These are phyloP conservation scores for Trissonchulus sp. DNA, from an alignment of 2,888 invertebrate species.

Conservation along the genomic window DNA sequence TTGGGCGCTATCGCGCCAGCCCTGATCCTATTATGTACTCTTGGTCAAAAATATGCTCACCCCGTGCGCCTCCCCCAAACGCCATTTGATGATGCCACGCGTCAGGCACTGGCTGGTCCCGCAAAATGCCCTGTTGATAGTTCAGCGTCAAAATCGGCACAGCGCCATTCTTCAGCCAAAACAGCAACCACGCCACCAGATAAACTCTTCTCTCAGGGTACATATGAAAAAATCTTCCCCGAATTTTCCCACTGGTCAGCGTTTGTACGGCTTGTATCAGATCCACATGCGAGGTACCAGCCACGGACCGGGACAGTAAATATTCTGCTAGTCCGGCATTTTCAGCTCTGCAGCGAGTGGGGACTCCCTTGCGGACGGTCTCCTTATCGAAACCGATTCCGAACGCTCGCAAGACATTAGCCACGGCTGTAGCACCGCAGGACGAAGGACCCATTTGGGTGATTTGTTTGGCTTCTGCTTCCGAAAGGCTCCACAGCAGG, in stretches of 20 bases:
- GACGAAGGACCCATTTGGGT: constrained; percentile 71
- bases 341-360: constrained; percentile 62
- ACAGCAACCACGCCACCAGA: constrained; percentile 67
- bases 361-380: constrained; percentile 61
- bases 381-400: constrained; percentile 53
- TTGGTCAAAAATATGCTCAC: no score
- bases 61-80: constrained; percentile 65
- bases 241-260: constrained; percentile 64
- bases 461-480: constrained; percentile 67
- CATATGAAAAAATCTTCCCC: constrained; percentile 68
- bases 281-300: constrained; percentile 66
- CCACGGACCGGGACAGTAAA: constrained; percentile 65
- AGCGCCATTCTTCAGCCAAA: constrained; percentile 71
- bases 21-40: no score
- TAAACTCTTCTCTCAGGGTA: constrained; percentile 66
- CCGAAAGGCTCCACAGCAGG: constrained; percentile 66
- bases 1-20: no score
- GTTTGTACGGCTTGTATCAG: constrained; percentile 64
- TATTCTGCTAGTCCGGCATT: constrained; percentile 63
- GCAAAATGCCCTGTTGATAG: constrained; percentile 60
- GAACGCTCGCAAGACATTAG: constrained; percentile 62
- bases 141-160: constrained; percentile 70
- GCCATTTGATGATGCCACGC: constrained; percentile 82
- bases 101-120: constrained; percentile 60
- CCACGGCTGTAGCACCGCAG: constrained; percentile 70